phyloP scores from a whole-genome alignment of 2,888 invertebrate species.

The Lasioglossum figueresi region DNA sequence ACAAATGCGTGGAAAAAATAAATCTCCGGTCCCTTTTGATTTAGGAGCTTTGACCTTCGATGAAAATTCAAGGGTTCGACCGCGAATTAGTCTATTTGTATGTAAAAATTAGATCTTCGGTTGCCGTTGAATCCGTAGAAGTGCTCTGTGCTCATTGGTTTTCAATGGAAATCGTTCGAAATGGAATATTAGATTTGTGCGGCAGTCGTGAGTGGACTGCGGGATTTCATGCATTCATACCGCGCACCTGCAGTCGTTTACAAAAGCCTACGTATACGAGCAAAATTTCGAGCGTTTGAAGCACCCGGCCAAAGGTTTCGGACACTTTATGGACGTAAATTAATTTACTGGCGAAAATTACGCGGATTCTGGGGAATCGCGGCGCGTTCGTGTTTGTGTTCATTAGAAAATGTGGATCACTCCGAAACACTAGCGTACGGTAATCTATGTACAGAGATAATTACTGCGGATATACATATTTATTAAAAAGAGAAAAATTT shows the following conservation, averaged over 20 bases:
- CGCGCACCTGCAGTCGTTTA: not conserved
- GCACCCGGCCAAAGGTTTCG: not conserved
- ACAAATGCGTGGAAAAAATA: too few species aligned
- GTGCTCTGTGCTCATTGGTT: not conserved
- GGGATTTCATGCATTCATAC: not conserved
- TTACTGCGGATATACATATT: slow-evolving; percentile 3
- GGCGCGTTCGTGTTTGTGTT: not conserved
- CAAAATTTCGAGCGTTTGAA: not conserved
- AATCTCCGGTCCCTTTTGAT: not conserved
- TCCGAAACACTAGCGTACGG: not conserved
- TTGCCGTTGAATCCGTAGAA: not conserved
- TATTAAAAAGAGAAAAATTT: not conserved
- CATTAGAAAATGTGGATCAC: not conserved
- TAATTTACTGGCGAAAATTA: slow-evolving; percentile 1
- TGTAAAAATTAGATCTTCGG: not conserved
- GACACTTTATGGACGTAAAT: not conserved
- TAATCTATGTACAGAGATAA: not conserved
- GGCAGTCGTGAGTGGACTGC: slow-evolving; percentile 3
- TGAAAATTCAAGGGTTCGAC: slow-evolving; percentile 11
- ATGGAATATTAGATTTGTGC: not conserved
- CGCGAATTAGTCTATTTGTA: not conserved
- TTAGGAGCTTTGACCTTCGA: not conserved
- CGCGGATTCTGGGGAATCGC: not conserved
- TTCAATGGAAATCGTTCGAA: slow-evolving; percentile 8
- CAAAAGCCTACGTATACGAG: not conserved